Conservation (phyloP, 2,888 invertebrate genomes). For the Mimas tiliae region DNA sequence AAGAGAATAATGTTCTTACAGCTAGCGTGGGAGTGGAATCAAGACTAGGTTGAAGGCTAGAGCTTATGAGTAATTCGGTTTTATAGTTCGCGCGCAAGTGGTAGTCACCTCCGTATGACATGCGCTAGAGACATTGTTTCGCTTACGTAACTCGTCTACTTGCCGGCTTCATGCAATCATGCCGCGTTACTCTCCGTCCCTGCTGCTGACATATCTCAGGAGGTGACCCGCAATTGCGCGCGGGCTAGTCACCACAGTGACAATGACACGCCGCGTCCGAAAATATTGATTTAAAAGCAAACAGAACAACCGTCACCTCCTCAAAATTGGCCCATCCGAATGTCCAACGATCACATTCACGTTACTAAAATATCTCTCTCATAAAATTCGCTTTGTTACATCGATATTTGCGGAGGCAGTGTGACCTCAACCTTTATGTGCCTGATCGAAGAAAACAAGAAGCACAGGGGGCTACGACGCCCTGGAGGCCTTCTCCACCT, state of each 20-base stretch:
- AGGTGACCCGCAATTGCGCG: slow-evolving; percentile 50
- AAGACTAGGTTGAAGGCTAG: slow-evolving; percentile 20
- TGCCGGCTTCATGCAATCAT: no score
- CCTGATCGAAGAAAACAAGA: slow-evolving; percentile 79
- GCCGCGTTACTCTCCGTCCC: no score
- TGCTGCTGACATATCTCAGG: neutral
- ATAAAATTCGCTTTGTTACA: slow-evolving; percentile 48
- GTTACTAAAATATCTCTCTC: slow-evolving; percentile 61
- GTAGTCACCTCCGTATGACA: neutral
- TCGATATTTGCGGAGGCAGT: slow-evolving; percentile 57
- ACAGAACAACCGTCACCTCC: slow-evolving; percentile 43
- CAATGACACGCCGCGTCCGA: slow-evolving; percentile 54
- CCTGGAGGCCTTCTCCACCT: slow-evolving; percentile 61
- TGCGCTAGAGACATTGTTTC: no score
- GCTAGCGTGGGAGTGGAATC: slow-evolving; percentile 6
- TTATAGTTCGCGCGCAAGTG: neutral
- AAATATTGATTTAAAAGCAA: slow-evolving; percentile 54
- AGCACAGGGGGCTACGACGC: slow-evolving; percentile 75
- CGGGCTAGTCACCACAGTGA: slow-evolving; percentile 56
- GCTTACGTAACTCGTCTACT: no score
- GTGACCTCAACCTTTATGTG: slow-evolving; percentile 54
- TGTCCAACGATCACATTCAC: slow-evolving; percentile 45
- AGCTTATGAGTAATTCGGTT: slow-evolving; percentile 18
- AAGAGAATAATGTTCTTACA: slow-evolving; percentile 11
- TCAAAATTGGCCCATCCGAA: slow-evolving; percentile 49